Percentiles rank a stretch among this genome's conserved stretches.
phyloP scores from a whole-genome alignment of 2,113 vertebrate genomes.

The Gymnobelideus leadbeateri region DNA sequence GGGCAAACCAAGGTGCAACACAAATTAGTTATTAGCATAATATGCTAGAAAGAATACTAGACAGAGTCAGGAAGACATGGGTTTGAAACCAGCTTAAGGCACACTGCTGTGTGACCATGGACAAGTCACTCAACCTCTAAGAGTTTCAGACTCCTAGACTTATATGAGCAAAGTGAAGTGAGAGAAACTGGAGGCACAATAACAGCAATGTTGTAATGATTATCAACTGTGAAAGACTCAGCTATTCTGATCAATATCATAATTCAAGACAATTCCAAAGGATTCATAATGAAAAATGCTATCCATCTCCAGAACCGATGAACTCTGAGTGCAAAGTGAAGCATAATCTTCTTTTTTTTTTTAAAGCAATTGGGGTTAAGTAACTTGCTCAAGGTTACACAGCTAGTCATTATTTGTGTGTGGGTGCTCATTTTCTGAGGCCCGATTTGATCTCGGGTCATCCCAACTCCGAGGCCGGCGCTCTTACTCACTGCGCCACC shows the following conservation, averaged over 20 bases:
- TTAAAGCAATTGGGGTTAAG: no score
- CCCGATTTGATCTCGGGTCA: no score
- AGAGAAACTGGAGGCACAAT: background rate
- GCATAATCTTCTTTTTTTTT: background rate
- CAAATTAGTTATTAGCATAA: conserved; percentile 22
- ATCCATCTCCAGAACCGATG: background rate
- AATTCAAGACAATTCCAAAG: background rate
- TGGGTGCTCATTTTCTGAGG: no score
- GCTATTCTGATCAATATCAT: background rate
- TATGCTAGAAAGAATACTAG: background rate
- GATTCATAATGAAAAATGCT: background rate
- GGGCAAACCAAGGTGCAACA: background rate
- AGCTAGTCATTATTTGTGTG: no score
- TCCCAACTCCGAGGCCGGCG: no score
- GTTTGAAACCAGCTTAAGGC: background rate
- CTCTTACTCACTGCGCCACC: no score
- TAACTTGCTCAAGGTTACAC: no score
- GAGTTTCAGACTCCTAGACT: background rate
- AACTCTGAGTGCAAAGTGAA: background rate
- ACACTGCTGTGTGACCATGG: background rate
- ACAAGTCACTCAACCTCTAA: background rate
- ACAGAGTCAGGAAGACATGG: background rate
- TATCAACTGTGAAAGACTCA: background rate
- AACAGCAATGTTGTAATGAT: background rate
- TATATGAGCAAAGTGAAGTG: background rate